phyloP scores from a whole-genome alignment of 1,140 invertebrate genomes.

The Bemisia tabaci region DNA sequence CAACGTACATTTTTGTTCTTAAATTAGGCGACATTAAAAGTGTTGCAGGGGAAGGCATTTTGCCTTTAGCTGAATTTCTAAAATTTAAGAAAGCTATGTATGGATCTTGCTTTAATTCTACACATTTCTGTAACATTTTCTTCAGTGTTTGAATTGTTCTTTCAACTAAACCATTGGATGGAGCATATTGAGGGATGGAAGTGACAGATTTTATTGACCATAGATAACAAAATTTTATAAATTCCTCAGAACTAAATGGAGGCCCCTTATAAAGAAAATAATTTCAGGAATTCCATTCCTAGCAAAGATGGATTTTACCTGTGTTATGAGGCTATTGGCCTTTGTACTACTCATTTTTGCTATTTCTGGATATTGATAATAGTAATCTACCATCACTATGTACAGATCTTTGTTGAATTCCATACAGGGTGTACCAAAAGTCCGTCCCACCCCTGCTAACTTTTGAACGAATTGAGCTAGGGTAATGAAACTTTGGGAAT shows the following conservation, averaged over 20 bases:
- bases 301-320: too few relatives aligned
- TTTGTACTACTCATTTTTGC: too few relatives aligned
- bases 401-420: too few relatives aligned
- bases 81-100: conserved; percentile 12
- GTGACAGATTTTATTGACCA: conserved; percentile 10
- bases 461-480: too few relatives aligned
- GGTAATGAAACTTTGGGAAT: too few relatives aligned
- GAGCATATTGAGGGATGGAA: conserved; percentile 11
- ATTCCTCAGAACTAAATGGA: conserved; percentile 13
- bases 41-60: conserved; percentile 4
- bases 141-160: conserved; percentile 12
- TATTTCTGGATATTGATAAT: too few relatives aligned
- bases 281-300: conserved; percentile 23
- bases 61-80: conserved; percentile 7
- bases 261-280: conserved; percentile 25
- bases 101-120: conserved; percentile 2
- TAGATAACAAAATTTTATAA: conserved; percentile 11
- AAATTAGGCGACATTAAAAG: background rate
- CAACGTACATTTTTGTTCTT: conserved; percentile 6
- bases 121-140: conserved; percentile 12
- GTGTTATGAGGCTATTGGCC: too few relatives aligned
- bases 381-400: too few relatives aligned
- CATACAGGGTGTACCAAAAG: too few relatives aligned
- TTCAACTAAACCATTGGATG: conserved; percentile 17
- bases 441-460: too few relatives aligned